Conservation (phyloP, 1,140 invertebrate genomes). For the Bombus balteatus region DNA sequence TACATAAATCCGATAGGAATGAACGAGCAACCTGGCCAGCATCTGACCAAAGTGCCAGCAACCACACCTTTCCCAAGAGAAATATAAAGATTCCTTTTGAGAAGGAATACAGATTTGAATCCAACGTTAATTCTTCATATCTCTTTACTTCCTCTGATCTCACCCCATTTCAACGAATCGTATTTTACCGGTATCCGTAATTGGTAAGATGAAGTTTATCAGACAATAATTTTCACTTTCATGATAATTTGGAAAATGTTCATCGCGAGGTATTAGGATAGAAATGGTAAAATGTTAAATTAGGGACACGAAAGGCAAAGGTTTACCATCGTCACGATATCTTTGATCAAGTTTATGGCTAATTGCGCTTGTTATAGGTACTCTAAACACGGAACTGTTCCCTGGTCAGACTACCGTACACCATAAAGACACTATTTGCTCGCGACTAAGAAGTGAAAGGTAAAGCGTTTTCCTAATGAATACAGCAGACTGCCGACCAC, state of each 20-base stretch:
- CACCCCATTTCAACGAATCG: not conserved
- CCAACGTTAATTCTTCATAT: not conserved
- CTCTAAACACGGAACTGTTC: not conserved
- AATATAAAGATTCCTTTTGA: not conserved
- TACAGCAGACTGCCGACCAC: slow-evolving; percentile 9
- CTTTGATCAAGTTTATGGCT: not conserved
- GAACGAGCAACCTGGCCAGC: slow-evolving; percentile 34
- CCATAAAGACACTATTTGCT: slow-evolving; percentile 23
- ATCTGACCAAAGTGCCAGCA: slow-evolving; percentile 37
- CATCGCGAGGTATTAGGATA: no score
- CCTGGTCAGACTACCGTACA: slow-evolving; percentile 9
- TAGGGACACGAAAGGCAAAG: no score
- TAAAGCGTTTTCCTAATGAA: slow-evolving; percentile 54
- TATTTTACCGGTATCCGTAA: not conserved
- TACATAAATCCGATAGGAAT: slow-evolving; percentile 70
- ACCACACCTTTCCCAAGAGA: slow-evolving; percentile 57
- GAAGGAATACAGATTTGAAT: not conserved
- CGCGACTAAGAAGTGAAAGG: slow-evolving; percentile 46
- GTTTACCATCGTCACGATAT: not conserved
- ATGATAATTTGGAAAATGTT: no score
- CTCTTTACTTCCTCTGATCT: not conserved
- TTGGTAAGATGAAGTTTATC: not conserved
- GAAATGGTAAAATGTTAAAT: no score
- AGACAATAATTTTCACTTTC: not conserved
- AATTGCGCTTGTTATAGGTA: not conserved